These are phyloP conservation scores for Rhopalosiphum maidis DNA, from an alignment of 1,140 invertebrate species.

Conservation along the genomic window DNA sequence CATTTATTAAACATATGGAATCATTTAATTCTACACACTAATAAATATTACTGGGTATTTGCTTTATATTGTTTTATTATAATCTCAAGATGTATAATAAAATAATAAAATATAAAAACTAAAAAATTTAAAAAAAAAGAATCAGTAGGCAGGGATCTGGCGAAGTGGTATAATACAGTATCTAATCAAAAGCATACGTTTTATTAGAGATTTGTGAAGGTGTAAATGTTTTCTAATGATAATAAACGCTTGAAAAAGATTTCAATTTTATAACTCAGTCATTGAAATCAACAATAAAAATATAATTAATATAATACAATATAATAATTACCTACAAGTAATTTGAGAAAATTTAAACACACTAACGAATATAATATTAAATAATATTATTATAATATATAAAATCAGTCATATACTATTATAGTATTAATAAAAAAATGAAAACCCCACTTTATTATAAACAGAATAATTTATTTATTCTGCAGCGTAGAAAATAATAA, in stretches of 20 bases:
- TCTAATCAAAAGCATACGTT: not conserved
- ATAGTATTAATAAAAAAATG: not conserved
- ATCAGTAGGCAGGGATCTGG: not conserved
- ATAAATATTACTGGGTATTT: not conserved
- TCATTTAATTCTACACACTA: not conserved
- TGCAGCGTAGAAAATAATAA: not conserved
- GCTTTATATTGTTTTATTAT: slow-evolving; percentile 26
- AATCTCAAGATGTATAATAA: not conserved
- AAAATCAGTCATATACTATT: not conserved
- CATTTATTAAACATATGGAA: not conserved
- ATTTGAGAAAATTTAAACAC: not conserved
- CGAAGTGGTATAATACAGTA: not conserved
- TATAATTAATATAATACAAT: not conserved
- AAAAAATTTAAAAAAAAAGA: not conserved
- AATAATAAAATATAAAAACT: not conserved
- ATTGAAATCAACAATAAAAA: not conserved
- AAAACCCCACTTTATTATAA: not conserved
- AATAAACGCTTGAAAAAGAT: not conserved
- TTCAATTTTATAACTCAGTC: not conserved
- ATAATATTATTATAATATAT: not conserved
- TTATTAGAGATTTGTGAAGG: not conserved
- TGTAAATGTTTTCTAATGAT: not conserved
- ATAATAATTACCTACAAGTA: not conserved
- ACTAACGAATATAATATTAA: not conserved
- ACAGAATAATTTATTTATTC: not conserved